Percentiles rank a stretch among this genome's conserved stretches.
These are phyloP conservation scores for Ptychoptera contaminata DNA, from an alignment of 2,888 invertebrate genomes.

Conservation along the genomic window DNA sequence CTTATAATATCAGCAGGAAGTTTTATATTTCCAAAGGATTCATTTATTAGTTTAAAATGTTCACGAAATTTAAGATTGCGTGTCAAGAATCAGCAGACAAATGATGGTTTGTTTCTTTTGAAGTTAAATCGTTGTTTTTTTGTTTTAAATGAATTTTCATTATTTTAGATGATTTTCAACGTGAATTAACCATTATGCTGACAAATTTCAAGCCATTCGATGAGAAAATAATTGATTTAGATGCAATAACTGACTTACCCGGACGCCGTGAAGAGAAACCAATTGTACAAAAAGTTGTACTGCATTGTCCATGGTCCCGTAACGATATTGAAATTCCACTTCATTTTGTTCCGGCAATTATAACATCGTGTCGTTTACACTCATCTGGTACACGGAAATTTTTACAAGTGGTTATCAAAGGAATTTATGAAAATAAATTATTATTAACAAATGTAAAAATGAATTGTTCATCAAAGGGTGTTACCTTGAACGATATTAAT, in stretches of 20 bases:
- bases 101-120: neutral
- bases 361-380: conserved; percentile 63
- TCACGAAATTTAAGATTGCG: conserved; percentile 29
- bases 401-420: conserved; percentile 58
- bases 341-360: conserved; percentile 71
- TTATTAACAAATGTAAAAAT: conserved; percentile 34
- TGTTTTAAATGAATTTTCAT: too few species aligned
- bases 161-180: conserved; percentile 26
- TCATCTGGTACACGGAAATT: conserved; percentile 77
- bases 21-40: conserved; percentile 50
- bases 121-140: too few species aligned
- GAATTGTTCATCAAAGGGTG: conserved; percentile 41
- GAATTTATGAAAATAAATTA: conserved; percentile 35
- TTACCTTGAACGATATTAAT: conserved; percentile 49
- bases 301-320: conserved; percentile 65
- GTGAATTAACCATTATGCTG: conserved; percentile 39
- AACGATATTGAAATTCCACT: conserved; percentile 57
- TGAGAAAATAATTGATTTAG: conserved; percentile 42
- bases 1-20: conserved; percentile 66
- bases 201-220: conserved; percentile 48
- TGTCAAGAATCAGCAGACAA: conserved; percentile 16
- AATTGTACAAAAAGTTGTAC: conserved; percentile 61
- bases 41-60: conserved; percentile 26
- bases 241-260: conserved; percentile 57
- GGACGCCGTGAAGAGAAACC: conserved; percentile 52